phyloP scores from a whole-genome alignment of 2,113 vertebrate species.

The Eclectus roratus region DNA sequence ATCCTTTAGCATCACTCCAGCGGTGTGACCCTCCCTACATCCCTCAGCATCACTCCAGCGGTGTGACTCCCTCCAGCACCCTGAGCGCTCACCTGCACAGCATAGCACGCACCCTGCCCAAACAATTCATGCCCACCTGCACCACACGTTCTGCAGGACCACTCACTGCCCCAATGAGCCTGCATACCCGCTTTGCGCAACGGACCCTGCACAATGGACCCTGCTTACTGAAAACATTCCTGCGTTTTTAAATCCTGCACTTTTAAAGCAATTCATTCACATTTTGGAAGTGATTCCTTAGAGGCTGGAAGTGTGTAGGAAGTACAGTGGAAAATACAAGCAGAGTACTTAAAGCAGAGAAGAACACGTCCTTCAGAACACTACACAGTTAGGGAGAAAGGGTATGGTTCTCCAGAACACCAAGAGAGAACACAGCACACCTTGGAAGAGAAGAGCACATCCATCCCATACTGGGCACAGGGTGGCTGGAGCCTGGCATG shows the following conservation, averaged over 20 bases:
- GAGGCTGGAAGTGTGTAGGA: fast-evolving
- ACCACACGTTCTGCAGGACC: background rate
- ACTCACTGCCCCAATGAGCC: background rate
- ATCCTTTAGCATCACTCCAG: too few species aligned
- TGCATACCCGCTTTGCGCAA: background rate
- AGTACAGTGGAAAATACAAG: background rate
- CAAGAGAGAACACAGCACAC: background rate
- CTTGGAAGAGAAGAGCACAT: background rate
- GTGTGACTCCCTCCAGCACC: background rate
- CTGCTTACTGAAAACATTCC: background rate
- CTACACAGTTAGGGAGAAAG: background rate
- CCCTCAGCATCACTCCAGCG: background rate
- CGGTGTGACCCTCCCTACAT: too few species aligned
- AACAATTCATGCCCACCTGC: background rate
- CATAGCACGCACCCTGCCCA: background rate
- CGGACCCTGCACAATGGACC: too few species aligned
- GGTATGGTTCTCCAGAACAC: background rate
- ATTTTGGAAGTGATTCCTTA: fast-evolving
- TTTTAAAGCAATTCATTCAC: background rate
- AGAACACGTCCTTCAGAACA: background rate
- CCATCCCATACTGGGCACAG: background rate
- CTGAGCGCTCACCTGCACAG: background rate
- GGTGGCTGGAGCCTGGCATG: background rate
- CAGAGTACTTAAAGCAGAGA: background rate
- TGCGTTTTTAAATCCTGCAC: background rate